These are phyloP conservation scores for Alfaro cultratus DNA, from an alignment of 2,797 vertebrate genomes.

Conservation along the genomic window DNA sequence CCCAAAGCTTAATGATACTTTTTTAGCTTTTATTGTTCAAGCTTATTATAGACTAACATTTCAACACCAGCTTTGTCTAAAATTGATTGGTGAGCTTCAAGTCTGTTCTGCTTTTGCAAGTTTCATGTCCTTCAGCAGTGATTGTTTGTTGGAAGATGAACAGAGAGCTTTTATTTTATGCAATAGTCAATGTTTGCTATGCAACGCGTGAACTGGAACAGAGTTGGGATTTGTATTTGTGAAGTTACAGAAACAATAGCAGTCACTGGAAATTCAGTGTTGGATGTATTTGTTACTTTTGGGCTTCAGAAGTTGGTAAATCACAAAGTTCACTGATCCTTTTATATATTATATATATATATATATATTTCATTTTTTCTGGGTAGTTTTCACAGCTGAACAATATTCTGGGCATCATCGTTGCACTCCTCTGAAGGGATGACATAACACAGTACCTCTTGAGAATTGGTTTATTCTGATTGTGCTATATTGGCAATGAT, in stretches of 20 bases:
- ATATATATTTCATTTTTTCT: not conserved
- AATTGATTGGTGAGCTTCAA: not conserved
- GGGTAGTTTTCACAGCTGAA: not conserved
- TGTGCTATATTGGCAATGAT: too few species aligned
- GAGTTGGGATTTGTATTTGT: conserved; percentile 31
- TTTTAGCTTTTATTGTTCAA: not conserved
- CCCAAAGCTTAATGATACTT: not conserved
- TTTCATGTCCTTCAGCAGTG: not conserved
- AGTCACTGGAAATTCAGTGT: conserved; percentile 29
- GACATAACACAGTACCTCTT: not conserved
- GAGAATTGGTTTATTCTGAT: not conserved
- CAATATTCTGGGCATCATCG: not conserved
- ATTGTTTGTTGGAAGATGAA: not conserved
- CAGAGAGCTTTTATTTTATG: not conserved
- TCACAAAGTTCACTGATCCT: conserved; percentile 17
- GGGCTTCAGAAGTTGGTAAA: conserved; percentile 44
- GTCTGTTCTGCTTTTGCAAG: not conserved
- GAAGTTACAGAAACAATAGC: conserved; percentile 24
- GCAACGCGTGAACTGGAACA: not conserved
- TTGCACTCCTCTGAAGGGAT: not conserved
- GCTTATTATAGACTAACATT: not conserved
- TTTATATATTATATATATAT: not conserved
- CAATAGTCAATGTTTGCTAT: conserved; percentile 4
- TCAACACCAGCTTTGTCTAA: not conserved
- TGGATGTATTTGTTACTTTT: conserved; percentile 41